These are phyloP conservation scores for Capitella teleta DNA, from an alignment of 1,140 invertebrate species.

Conservation along the genomic window DNA sequence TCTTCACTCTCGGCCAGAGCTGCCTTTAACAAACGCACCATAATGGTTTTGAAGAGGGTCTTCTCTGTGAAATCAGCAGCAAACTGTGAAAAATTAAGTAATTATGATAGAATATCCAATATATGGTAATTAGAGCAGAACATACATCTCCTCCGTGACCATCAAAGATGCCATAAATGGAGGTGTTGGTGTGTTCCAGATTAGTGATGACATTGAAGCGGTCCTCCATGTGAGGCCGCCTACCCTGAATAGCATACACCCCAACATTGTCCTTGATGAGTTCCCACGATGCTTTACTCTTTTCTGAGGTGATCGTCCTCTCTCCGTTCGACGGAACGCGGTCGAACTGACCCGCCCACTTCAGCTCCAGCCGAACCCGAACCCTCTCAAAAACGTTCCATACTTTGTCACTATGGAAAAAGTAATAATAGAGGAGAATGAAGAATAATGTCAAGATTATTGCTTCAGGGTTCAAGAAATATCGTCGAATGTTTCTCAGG, in stretches of 20 bases:
- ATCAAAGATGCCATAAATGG: slow-evolving; percentile 84
- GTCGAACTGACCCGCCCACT: slow-evolving; percentile 3
- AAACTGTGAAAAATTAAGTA: slow-evolving; percentile 49
- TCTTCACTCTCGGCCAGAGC: slow-evolving; percentile 54
- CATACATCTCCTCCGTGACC: slow-evolving; percentile 84
- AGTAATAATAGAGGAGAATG: not conserved
- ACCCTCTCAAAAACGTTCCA: slow-evolving; percentile 4
- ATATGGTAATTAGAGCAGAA: not conserved
- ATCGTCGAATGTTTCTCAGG: too few species aligned
- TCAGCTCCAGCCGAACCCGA: slow-evolving; percentile 4
- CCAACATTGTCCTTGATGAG: slow-evolving; percentile 59
- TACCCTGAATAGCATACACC: slow-evolving; percentile 77
- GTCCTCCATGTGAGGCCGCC: slow-evolving; percentile 84
- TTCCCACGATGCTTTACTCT: slow-evolving; percentile 52
- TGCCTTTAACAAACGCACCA: slow-evolving; percentile 26
- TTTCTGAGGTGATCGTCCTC: slow-evolving; percentile 1
- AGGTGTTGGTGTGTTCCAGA: slow-evolving; percentile 53
- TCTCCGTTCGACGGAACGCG: slow-evolving; percentile 3
- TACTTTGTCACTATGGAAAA: not conserved
- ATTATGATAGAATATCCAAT: slow-evolving; percentile 7
- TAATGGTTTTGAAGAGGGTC: slow-evolving; percentile 43
- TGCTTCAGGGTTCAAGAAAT: too few species aligned
- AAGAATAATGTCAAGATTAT: too few species aligned
- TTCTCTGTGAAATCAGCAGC: slow-evolving; percentile 73
- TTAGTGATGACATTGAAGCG: slow-evolving; percentile 70